Evolutionary conservation across 2,797 vertebrate species (phyloP).

Genomic region (Malurus splendens): DNA sequence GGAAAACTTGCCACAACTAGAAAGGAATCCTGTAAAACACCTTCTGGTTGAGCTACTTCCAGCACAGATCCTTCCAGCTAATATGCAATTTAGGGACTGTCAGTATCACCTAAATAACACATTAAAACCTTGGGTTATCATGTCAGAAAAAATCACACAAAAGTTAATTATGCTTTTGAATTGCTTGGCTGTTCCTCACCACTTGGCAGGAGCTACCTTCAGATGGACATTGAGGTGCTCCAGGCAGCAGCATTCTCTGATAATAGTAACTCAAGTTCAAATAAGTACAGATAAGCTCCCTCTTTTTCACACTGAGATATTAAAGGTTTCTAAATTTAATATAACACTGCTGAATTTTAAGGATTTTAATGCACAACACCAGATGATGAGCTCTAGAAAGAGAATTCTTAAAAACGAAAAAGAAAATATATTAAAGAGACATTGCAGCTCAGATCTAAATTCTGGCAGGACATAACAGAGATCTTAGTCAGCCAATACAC

Average conservation of each 20-base stretch:
- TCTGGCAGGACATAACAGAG: background rate
- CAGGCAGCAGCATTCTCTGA: background rate
- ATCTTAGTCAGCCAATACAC: background rate
- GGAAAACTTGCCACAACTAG: background rate
- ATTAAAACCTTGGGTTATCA: background rate
- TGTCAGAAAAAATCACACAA: background rate
- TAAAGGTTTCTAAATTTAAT: background rate
- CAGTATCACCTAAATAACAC: background rate
- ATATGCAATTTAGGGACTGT: background rate
- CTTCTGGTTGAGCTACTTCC: background rate
- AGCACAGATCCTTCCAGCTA: background rate
- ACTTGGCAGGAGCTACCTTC: background rate
- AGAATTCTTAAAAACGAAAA: background rate
- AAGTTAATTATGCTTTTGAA: background rate
- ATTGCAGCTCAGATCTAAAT: background rate
- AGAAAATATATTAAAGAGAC: background rate
- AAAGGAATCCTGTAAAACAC: background rate
- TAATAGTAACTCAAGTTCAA: background rate
- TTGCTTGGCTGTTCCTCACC: background rate
- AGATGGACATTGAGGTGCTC: background rate
- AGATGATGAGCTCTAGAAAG: background rate
- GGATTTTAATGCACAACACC: background rate
- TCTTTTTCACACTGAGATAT: background rate
- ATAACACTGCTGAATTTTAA: background rate
- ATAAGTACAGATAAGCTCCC: background rate